Percentiles rank a stretch among this genome's conserved stretches.
phyloP scores from a whole-genome alignment of 2,113 vertebrate species.

The Alethe castanea region DNA sequence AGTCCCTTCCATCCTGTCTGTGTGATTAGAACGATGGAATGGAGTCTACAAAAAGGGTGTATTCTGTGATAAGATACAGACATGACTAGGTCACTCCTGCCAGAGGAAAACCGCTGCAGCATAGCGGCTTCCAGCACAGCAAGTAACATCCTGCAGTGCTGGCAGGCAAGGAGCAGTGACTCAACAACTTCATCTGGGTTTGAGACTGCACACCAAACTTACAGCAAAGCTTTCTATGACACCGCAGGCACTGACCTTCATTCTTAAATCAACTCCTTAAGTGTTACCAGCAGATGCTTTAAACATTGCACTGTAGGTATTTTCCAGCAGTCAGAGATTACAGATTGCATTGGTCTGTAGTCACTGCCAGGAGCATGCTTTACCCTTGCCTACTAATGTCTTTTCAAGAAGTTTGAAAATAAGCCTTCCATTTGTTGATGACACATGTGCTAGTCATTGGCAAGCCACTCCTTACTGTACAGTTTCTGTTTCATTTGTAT shows the following conservation, averaged over 20 bases:
- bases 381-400: background rate
- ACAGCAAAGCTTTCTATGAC: background rate
- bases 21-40: background rate
- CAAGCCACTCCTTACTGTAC: background rate
- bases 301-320: background rate
- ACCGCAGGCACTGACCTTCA: background rate
- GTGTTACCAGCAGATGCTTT: background rate
- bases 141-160: slow-evolving; percentile 23
- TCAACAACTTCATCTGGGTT: slow-evolving; percentile 21
- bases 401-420: background rate
- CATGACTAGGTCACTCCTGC: background rate
- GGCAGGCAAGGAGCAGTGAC: slow-evolving; percentile 37
- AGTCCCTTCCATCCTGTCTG: background rate
- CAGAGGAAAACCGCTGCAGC: background rate
- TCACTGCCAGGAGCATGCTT: background rate
- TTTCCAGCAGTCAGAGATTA: background rate
- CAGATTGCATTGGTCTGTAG: background rate
- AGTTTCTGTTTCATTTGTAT: background rate
- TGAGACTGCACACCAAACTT: background rate
- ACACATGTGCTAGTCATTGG: background rate
- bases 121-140: background rate
- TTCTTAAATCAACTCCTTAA: background rate
- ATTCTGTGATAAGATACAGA: background rate
- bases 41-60: background rate
- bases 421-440: background rate